Percentiles rank a stretch among this genome's conserved stretches.
Evolutionary conservation across 2,888 invertebrate species (phyloP).

Genomic region (Hydriomena furcata): DNA sequence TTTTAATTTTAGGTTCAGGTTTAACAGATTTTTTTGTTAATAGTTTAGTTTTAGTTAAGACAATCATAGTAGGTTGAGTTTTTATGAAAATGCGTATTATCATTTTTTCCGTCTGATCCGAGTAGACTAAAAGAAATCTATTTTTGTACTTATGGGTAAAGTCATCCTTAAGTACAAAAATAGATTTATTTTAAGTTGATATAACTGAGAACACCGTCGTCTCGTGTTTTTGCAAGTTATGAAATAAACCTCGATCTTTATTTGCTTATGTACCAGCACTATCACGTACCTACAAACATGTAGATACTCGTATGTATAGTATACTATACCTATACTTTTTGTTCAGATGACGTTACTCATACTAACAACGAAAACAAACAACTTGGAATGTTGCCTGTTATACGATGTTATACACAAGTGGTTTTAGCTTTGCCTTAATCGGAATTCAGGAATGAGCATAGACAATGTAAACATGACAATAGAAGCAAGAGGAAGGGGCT

Average conservation of each 20-base stretch:
- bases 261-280: not conserved
- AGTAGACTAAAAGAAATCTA: too few relatives aligned
- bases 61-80: too few relatives aligned
- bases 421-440: slow-evolving; percentile 70
- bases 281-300: not conserved
- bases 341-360: not conserved
- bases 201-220: too few relatives aligned
- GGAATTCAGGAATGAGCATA: slow-evolving; percentile 77
- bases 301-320: not conserved
- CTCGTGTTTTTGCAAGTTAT: not conserved
- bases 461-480: slow-evolving; percentile 82
- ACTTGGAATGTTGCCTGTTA: slow-evolving; percentile 34
- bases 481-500: slow-evolving; percentile 63
- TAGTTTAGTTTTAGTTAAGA: too few relatives aligned
- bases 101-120: too few relatives aligned
- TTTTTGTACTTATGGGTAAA: too few relatives aligned
- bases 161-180: too few relatives aligned
- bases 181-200: too few relatives aligned
- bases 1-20: too few relatives aligned
- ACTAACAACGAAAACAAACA: slow-evolving; percentile 23
- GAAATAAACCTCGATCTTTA: not conserved
- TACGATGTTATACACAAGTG: slow-evolving; percentile 49
- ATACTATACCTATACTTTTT: not conserved
- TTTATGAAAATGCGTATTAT: too few relatives aligned
- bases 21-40: too few relatives aligned